Conservation (phyloP, 2,797 vertebrate species). For the Lagorchestes hirsutus region DNA sequence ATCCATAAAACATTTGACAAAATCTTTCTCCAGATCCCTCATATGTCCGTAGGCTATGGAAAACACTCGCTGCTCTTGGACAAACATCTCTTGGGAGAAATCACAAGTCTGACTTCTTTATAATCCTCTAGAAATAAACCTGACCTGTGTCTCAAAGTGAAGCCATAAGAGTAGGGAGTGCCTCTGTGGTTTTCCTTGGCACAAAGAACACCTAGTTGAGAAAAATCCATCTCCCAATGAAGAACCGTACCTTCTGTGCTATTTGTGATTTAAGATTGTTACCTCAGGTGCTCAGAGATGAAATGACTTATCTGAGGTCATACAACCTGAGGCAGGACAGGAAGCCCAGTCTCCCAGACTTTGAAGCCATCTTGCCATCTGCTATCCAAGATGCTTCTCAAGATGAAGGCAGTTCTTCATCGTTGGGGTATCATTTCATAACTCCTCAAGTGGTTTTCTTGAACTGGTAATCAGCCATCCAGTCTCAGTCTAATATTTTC, state of each 20-base stretch:
- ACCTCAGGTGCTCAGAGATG: background rate
- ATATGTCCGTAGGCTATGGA: conserved; percentile 24
- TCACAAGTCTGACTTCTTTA: background rate
- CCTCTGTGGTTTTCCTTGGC: background rate
- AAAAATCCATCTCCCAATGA: background rate
- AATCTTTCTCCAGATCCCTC: conserved; percentile 28
- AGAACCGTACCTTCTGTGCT: background rate
- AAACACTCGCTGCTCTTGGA: background rate
- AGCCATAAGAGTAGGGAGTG: background rate
- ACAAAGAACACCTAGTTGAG: background rate
- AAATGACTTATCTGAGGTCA: background rate
- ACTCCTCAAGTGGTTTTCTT: background rate
- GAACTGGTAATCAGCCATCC: background rate
- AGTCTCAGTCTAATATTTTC: background rate
- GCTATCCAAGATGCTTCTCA: background rate
- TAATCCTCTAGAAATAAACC: background rate
- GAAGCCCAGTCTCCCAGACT: background rate
- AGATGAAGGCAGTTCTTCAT: background rate
- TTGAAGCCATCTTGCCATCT: background rate
- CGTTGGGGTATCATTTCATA: background rate
- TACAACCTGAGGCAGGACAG: background rate
- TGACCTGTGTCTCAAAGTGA: background rate
- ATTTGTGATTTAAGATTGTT: background rate
- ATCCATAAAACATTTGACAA: conserved; percentile 37
- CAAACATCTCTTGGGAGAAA: conserved; percentile 34